Evolutionary conservation across 2,888 invertebrate species (phyloP), one percentile per base, ranked within the genome.

Genomic region (Eueremaeus valkanovi): DNA sequence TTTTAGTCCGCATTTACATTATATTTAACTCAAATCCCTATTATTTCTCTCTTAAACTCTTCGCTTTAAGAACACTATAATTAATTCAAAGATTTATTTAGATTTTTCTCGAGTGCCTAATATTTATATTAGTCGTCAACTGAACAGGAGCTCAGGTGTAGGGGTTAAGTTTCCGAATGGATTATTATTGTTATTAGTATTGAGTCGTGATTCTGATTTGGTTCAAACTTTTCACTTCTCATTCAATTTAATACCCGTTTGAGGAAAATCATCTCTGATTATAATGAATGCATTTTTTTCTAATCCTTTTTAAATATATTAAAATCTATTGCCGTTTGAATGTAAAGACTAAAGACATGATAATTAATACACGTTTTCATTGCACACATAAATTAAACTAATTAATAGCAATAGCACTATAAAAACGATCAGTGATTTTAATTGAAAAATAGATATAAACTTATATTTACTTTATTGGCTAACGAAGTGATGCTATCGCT

Each of bases 361-460:
- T 61, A 61, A 61, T 61, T 61, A 18, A 33, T 61, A 16, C 31
- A 18, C 5, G 18, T 29, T 61, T 61, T 58, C 6, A 61, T 55
- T 55, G 24, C 24, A 2, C 55, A 33, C 61, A 61, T 61, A 61
- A 61, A 61, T 61, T 33, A 33, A 61, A 29, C 3, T 31, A 61
- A 61, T 61, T 61, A 61, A 61, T 61, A 61, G n/a, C n/a, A n/a
- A n/a, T n/a, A 55, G 49, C n/a, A 21, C 49, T 49, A 55, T 55
- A n/a, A n/a, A n/a, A n/a, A n/a, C n/a, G n/a, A n/a, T n/a, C n/a
- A n/a, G n/a, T n/a, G n/a, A n/a, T n/a, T n/a, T n/a, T n/a, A n/a
- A n/a, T n/a, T n/a, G n/a, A n/a, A n/a, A n/a, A n/a, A n/a, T n/a
- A n/a, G n/a, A n/a, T n/a, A n/a, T n/a, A n/a, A n/a, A n/a, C n/a